Evolutionary conservation across 2,797 vertebrate genomes (phyloP), one percentile per base, ranked within the genome.

Genomic region (Neostethus bicornis): DNA sequence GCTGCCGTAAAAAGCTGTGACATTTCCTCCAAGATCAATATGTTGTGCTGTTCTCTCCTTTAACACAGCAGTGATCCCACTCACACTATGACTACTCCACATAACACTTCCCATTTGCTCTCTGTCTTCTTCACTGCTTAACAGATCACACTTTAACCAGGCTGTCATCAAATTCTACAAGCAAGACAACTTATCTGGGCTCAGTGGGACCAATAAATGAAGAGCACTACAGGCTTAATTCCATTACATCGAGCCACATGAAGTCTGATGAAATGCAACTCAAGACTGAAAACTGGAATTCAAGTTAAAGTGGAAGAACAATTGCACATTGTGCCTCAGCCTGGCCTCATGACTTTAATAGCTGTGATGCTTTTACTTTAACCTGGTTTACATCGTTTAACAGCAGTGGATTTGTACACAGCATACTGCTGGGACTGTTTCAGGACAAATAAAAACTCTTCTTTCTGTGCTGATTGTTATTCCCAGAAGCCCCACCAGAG

Each of bases 341-440:
- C 48, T 37, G 42, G 25, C 14, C 77, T 61, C 71, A 66, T 77
- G 81, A 82, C 34, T 61, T 38, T 28, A 60, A 68, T 60, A 20
- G 35, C 17, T 13, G 21, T 16, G 21, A 45, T 45, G 21, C 29
- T 24, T 64, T 37, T 24, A 34, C 9, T 51, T 51, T 32, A 63
- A 62, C 54, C 4, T 21, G 6, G 23, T 74, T 29, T 75, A 55
- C 5, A 8, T 61, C n/a, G 5, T 35, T 28, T 50, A 23, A 59
- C 11, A 61, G 29, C 41, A 9, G 19, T 10, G 3, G 2, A 35
- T 29, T 37, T 32, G 58, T 16, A 26, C 28, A 51, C 28, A 51
- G 19, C 35, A 70, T 17, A 17, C 16, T 8, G 28, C 48, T 43
- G 29, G n/a, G 26, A 37, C 0, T 7, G 28, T 2, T 23, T 48